phyloP scores from a whole-genome alignment of 2,888 invertebrate species.

The Lithophane ornitopus region DNA sequence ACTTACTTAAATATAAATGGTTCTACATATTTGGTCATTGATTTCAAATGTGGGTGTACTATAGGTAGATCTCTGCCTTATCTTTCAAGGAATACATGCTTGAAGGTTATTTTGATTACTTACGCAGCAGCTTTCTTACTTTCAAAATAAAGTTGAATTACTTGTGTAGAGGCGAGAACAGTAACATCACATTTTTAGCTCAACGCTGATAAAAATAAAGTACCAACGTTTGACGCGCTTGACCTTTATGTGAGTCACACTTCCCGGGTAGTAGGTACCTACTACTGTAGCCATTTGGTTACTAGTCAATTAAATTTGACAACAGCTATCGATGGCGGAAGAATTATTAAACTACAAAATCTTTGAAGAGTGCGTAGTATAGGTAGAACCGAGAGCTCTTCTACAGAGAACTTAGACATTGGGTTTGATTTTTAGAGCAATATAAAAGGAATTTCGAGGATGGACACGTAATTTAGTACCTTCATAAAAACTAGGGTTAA shows the following conservation, averaged over 20 bases:
- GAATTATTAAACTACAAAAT: neutral
- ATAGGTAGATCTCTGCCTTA: no score
- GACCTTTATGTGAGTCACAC: slow-evolving; percentile 50
- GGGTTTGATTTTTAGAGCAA: neutral
- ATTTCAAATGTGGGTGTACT: no score
- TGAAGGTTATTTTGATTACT: neutral
- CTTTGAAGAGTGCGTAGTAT: neutral
- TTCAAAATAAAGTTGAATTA: neutral
- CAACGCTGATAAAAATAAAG: slow-evolving; percentile 41
- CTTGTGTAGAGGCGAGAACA: slow-evolving; percentile 20
- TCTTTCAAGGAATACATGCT: no score
- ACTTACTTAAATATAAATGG: neutral
- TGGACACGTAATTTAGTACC: neutral
- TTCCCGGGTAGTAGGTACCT: slow-evolving; percentile 5
- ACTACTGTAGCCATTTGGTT: slow-evolving; percentile 2
- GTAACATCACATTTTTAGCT: slow-evolving; percentile 19
- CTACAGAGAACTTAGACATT: neutral
- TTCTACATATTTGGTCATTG: no score
- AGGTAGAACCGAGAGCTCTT: neutral
- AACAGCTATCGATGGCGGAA: neutral
- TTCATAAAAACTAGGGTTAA: neutral
- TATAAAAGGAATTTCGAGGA: neutral
- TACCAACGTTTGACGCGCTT: slow-evolving; percentile 33
- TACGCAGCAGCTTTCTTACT: neutral
- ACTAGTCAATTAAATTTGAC: neutral